phyloP scores from a whole-genome alignment of 2,797 vertebrate genomes.

The Eospalax fontanierii region DNA sequence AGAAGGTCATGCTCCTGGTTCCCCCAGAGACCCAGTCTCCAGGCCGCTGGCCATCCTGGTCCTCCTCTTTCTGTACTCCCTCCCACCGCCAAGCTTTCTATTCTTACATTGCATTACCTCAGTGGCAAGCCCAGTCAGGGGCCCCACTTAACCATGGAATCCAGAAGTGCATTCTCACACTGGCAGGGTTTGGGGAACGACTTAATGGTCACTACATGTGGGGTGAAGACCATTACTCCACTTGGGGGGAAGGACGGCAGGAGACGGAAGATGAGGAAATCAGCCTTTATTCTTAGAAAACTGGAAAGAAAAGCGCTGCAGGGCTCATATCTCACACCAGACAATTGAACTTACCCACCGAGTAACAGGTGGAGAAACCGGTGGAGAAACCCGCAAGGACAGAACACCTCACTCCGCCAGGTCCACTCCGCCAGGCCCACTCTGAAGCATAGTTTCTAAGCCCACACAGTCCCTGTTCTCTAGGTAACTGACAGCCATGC shows the following conservation, averaged over 20 bases:
- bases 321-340: neutral
- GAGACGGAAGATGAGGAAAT: neutral
- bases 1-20: neutral
- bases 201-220: neutral
- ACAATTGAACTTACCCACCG: neutral
- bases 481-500: neutral
- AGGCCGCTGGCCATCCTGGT: neutral
- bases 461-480: neutral
- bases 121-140: neutral
- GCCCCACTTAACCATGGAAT: neutral
- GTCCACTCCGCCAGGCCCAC: no score
- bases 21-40: neutral
- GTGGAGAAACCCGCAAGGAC: neutral
- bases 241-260: neutral
- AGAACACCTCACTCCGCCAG: neutral
- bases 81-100: neutral
- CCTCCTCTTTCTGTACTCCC: neutral
- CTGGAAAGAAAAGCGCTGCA: neutral
- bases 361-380: neutral
- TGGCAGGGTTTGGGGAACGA: neutral
- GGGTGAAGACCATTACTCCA: neutral
- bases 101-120: neutral
- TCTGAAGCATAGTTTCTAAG: neutral
- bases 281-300: neutral
- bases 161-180: neutral